Base-by-base conservation (phyloP, 2,113 vertebrate genomes). In the Sinocyclocheilus maitianheensis region DNA sequence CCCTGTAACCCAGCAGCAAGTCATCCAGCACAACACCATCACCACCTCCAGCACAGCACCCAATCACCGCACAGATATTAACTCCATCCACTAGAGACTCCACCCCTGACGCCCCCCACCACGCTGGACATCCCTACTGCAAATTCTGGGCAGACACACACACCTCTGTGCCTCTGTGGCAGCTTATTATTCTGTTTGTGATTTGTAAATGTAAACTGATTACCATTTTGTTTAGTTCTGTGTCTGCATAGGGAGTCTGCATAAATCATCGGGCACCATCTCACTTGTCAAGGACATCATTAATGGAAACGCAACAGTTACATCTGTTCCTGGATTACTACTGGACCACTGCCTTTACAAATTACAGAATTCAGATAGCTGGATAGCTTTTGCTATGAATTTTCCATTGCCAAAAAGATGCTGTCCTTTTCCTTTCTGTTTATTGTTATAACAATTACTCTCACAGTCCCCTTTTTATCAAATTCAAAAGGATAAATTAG, bases 1-100 rank as follows among this genome's bases (percentile, higher is more conserved):
- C 82, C 96, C 97, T 65, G 95, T 94, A 48, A 97, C 97, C 77
- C 98, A 99, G 94, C 97, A 99, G 92, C 98, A 98, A 91, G 97
- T 99, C 95, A 99, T 99, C 93, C 98, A 99, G 94, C 98, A 99
- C 95, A 99, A 99, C 94, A 99, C 97, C 95, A 97, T 99, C 94
- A 99, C 97, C 34, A 99, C 98, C 89, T 99, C 98, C 91, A 98
- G 97, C 43, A 96, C 97, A 0, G 94, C 96, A 91, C 95, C 98
- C 93, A 98, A 97, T 93, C 97, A 98, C 94, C 96, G 96, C 96
- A 98, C 97, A 96, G 97, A 99, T 94, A 97, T 98, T 95, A 98
- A 99, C 89, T 96, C 97, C 72, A 98, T 99, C 90, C 97, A 99
- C 94, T 99, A 98, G 96, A 95, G 93, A 90, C 86, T 67, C n/a